Conservation (phyloP, 2,888 invertebrate species). For the Empis stercorea region DNA sequence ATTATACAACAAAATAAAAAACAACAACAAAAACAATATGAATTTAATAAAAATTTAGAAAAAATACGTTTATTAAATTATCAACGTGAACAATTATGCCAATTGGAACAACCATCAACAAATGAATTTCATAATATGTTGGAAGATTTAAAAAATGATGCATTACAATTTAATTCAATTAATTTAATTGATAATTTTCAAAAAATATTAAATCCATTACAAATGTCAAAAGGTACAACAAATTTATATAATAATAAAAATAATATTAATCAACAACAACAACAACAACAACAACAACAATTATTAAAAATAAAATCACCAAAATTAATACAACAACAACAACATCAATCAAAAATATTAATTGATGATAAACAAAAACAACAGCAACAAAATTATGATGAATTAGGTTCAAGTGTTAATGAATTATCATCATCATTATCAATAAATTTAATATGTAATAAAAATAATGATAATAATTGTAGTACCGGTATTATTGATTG, state of each 20-base stretch:
- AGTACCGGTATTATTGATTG: no score
- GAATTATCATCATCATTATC: no score
- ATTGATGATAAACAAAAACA: not conserved
- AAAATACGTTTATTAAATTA: conserved; percentile 6
- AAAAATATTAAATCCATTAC: not conserved
- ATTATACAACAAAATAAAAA: not conserved
- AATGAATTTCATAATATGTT: conserved; percentile 21
- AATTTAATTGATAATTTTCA: not conserved
- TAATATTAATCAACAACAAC: not conserved
- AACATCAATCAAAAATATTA: not conserved
- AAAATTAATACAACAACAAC: not conserved
- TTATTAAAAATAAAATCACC: not conserved
- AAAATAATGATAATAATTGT: no score
- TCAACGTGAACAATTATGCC: conserved; percentile 1
- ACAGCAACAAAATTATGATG: not conserved
- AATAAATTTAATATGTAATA: no score
- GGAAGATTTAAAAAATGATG: conserved; percentile 22
- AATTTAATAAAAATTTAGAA: not conserved
- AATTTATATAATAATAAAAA: not conserved
- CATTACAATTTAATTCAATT: conserved; percentile 12
- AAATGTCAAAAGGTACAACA: not conserved
- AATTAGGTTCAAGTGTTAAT: not conserved
- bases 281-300: not conserved
- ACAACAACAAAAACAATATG: conserved; percentile 1
- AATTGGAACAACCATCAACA: conserved; percentile 11